Evolutionary conservation across 1,140 invertebrate species (phyloP), one percentile per base, ranked within the genome.

Genomic region (Venturia canescens): DNA sequence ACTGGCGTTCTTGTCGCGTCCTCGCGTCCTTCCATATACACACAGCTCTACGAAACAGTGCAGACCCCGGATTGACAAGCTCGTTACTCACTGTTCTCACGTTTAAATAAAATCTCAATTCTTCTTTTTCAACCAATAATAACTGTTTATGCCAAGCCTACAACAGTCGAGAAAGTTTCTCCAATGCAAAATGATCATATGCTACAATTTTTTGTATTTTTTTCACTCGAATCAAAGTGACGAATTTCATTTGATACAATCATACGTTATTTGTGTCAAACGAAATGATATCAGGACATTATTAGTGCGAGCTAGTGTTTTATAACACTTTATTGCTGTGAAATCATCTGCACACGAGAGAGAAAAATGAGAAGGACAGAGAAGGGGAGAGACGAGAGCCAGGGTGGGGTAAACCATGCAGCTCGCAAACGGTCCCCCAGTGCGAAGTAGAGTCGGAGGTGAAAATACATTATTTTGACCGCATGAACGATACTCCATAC

Each of bases 381-480:
- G 13, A 34, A 34, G 1, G n/a, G n/a, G n/a, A n/a, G n/a, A n/a
- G n/a, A n/a, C n/a, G n/a, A n/a, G n/a, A n/a, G n/a, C n/a, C n/a
- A n/a, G n/a, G n/a, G n/a, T n/a, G n/a, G n/a, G n/a, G n/a, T n/a
- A n/a, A n/a, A n/a, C n/a, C n/a, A n/a, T n/a, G n/a, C n/a, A 23
- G 60, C 60, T 66, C 26, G 60, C 3, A 27, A 27, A n/a, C 71
- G 71, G 53, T 57, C 27, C 31, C 50, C 71, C 18, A 18, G 71
- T 23, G 29, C 70, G 71, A 75, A 57, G 57, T 75, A 31, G 71
- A 75, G 71, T 75, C 71, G 71, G 71, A 27, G 71, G 71, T 75
- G 71, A 75, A 75, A 75, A 75, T 75, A 75, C 71, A 75, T 75
- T 75, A 75, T 75, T 57, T 75, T 50, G 71, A 75, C 71, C 48